phyloP scores from a whole-genome alignment of 2,797 vertebrate genomes.

The Sebastes matsubarae region DNA sequence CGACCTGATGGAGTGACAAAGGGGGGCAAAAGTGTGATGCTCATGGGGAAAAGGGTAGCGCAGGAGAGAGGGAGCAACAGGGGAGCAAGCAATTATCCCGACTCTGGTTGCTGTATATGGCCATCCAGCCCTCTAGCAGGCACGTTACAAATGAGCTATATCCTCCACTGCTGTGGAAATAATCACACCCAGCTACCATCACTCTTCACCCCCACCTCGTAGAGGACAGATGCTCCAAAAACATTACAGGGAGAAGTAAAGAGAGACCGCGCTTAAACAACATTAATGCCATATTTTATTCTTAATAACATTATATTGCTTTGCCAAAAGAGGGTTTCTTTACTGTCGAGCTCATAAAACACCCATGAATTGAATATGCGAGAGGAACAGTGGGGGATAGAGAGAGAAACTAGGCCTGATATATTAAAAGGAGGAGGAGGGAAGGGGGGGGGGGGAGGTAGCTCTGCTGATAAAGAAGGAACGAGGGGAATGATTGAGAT shows the following conservation, averaged over 20 bases:
- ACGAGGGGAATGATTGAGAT: background rate
- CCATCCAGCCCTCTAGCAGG: conserved; percentile 24
- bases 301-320: conserved; percentile 24
- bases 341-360: conserved; percentile 17
- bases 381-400: background rate
- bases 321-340: conserved; percentile 19
- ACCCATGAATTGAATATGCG: conserved; percentile 16
- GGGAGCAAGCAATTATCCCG: conserved; percentile 59
- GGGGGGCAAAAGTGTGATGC: conserved; percentile 24
- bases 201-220: conserved; percentile 9
- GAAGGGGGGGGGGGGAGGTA: background rate
- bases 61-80: conserved; percentile 17
- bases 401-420: background rate
- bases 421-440: background rate
- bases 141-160: conserved; percentile 49
- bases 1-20: background rate
- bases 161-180: conserved; percentile 36
- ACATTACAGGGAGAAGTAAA: conserved; percentile 7
- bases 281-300: conserved; percentile 18
- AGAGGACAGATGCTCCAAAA: conserved; percentile 26
- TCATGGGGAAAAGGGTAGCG: conserved; percentile 15
- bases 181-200: conserved; percentile 34
- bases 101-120: conserved; percentile 13
- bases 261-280: background rate
- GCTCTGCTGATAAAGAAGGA: background rate